A percentile compares a stretch with the other conserved stretches of the same genome.
phyloP scores from a whole-genome alignment of 1,140 invertebrate species.

The Trichonephila clavata region DNA sequence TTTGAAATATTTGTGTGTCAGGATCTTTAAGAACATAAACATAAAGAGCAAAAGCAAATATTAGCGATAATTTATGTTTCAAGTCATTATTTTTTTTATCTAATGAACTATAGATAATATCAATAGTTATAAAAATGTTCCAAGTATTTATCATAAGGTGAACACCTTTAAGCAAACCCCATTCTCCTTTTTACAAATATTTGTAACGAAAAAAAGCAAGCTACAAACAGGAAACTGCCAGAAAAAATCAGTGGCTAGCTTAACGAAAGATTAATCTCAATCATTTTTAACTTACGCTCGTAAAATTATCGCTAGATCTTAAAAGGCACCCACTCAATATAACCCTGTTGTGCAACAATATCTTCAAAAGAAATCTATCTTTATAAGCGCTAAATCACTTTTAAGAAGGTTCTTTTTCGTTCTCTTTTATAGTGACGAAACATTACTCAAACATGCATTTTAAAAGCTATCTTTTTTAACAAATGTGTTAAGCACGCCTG shows the following conservation, averaged over 20 bases:
- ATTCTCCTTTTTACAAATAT: background rate
- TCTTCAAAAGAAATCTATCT: background rate
- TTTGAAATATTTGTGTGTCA: too few relatives aligned
- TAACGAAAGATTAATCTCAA: conserved; percentile 9
- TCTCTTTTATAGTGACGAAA: background rate
- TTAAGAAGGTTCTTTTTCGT: background rate
- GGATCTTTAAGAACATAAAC: too few relatives aligned
- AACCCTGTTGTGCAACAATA: background rate
- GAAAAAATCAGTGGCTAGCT: background rate
- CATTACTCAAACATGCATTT: conserved; percentile 28
- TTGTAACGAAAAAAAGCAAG: background rate
- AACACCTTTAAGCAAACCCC: background rate
- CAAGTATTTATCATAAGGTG: background rate
- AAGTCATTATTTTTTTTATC: background rate
- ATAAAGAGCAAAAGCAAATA: too few relatives aligned
- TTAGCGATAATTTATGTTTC: background rate
- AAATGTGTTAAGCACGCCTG: background rate
- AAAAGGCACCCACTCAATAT: background rate
- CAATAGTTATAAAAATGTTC: background rate
- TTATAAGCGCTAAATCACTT: conserved; percentile 10
- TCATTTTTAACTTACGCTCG: background rate
- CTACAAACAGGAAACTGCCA: background rate
- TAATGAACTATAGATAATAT: background rate
- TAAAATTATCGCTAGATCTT: background rate
- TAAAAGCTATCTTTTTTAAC: conserved; percentile 19